Percentiles rank a stretch among this genome's conserved stretches.
phyloP scores from a whole-genome alignment of 1,140 invertebrate species.

The Ericerus pela region DNA sequence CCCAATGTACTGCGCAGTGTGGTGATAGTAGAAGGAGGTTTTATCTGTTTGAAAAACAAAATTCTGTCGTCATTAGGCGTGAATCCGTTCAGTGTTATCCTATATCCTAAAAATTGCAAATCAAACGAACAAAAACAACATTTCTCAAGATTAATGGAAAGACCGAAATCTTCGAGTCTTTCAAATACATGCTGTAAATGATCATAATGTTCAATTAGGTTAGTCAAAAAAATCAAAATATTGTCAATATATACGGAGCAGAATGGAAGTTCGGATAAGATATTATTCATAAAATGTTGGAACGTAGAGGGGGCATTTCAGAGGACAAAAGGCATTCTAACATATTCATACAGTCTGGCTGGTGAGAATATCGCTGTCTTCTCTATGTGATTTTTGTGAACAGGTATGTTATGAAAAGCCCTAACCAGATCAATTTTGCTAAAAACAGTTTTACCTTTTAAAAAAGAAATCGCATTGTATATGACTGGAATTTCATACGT shows the following conservation, averaged over 20 bases:
- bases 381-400: slow-evolving; percentile 28
- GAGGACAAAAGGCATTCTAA: slow-evolving; percentile 30
- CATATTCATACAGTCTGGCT: slow-evolving; percentile 27
- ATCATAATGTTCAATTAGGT: slow-evolving; percentile 15
- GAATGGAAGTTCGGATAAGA: not conserved
- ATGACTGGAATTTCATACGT: too few relatives aligned
- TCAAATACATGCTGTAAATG: slow-evolving; percentile 22
- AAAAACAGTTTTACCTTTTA: too few relatives aligned
- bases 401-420: slow-evolving; percentile 37
- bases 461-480: too few relatives aligned
- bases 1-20: slow-evolving; percentile 28
- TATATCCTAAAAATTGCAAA: slow-evolving; percentile 28
- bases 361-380: slow-evolving; percentile 35
- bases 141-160: slow-evolving; percentile 23
- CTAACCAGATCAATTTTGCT: slow-evolving; percentile 33
- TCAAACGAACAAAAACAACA: slow-evolving; percentile 25
- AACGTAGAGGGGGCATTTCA: slow-evolving; percentile 31
- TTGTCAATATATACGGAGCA: slow-evolving; percentile 16
- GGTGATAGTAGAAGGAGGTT: slow-evolving; percentile 23
- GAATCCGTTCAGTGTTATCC: slow-evolving; percentile 26
- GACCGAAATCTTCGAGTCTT: slow-evolving; percentile 15
- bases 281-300: slow-evolving; percentile 15
- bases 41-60: slow-evolving; percentile 23
- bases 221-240: slow-evolving; percentile 15
- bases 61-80: slow-evolving; percentile 26